Percentiles rank a stretch among this genome's conserved stretches.
Evolutionary conservation across 1,140 invertebrate genomes (phyloP).

Genomic region (Melanaphis sacchari): DNA sequence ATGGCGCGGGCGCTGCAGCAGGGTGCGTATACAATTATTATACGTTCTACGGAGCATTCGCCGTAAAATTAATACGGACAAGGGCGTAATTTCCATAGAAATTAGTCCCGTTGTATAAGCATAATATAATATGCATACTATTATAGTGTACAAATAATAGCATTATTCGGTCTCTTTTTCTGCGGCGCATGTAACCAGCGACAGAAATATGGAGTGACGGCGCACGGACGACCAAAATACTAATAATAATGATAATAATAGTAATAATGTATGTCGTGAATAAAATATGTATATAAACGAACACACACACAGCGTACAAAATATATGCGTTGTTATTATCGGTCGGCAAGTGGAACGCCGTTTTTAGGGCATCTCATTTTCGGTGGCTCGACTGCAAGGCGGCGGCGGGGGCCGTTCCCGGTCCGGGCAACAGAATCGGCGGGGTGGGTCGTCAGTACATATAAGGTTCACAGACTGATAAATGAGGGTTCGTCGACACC

Average conservation of each 20-base stretch:
- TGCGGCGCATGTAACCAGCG: neutral
- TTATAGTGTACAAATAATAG: neutral
- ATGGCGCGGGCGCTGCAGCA: neutral
- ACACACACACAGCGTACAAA: neutral
- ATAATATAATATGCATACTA: neutral
- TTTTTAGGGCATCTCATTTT: constrained; percentile 20
- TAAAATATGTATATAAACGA: neutral
- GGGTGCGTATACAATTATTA: neutral
- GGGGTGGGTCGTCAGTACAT: neutral
- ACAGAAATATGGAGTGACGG: neutral
- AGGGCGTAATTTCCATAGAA: neutral
- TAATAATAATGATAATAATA: neutral
- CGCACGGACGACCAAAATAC: neutral
- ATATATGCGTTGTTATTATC: constrained; percentile 2
- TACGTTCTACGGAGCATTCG: neutral
- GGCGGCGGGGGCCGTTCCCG: neutral
- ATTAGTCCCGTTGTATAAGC: neutral
- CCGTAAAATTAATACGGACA: neutral
- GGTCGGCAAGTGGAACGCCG: neutral
- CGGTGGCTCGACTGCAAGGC: neutral
- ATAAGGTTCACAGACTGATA: constrained; percentile 33
- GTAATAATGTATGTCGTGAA: neutral
- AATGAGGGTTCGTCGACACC: constrained; percentile 53
- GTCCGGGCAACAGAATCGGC: neutral
- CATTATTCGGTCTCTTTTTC: neutral